Evolutionary conservation across 2,888 invertebrate species (phyloP), one percentile per base, ranked within the genome.

Genomic region (Eupithecia exiguata): DNA sequence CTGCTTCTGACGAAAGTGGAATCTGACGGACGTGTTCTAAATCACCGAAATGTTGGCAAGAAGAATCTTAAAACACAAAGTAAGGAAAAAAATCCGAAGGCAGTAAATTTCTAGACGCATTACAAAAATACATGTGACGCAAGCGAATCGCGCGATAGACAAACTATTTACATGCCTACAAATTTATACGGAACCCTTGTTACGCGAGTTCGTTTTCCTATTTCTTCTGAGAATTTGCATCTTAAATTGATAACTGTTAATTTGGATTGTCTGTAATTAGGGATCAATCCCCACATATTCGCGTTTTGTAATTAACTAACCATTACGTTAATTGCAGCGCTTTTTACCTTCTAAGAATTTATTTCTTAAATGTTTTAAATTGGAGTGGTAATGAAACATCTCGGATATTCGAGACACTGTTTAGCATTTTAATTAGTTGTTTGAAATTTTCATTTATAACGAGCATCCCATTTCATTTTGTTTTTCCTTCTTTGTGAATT

Each of bases 341-440:
- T 6, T 66, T 65, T 21, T 10, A n/a, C 65, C 14, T 43, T 40
- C 25, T 21, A 43, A 9, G 40, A 38, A 68, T 49, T 36, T 49
- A 68, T 62, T 61, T 21, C 35, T 35, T 40, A 66, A 66, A 66
- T 66, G 66, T 72, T 72, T 68, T 21, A 68, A 72, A 68, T 46
- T 68, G 53, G 69, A 72, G 69, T 65, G 58, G 53, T 69, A 35
- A 73, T 72, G 72, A 78, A 76, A 72, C 76, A 77, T 73, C 70
- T 63, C 68, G 62, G 63, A 62, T 70, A 63, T 77, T 75, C 43
- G 49, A 74, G 67, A 69, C 67, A 62, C 36, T 69, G 73, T 63
- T 80, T 75, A 77, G 76, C 78, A 77, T 77, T 68, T 76, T 80
- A 77, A 80, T 77, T 70, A 77, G 72, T 74, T 72, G 72, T 72